A percentile compares a stretch with the other conserved stretches of the same genome.
Evolutionary conservation across 2,797 vertebrate genomes (phyloP).

Genomic region (Okamejei kenojei): DNA sequence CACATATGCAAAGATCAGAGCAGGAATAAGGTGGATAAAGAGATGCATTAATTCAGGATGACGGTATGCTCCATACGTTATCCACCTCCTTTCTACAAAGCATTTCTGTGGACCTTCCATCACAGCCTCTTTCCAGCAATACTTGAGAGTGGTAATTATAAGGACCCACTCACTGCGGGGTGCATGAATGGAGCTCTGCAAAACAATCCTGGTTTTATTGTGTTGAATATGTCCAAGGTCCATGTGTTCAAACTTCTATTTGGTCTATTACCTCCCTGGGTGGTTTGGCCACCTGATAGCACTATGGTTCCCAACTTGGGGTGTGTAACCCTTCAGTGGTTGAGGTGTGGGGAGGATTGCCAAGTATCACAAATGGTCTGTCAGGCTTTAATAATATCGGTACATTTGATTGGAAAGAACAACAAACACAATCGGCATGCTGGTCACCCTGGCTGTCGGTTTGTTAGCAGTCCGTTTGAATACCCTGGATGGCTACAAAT

Average conservation of each 20-base stretch:
- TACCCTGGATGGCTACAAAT: too few species aligned
- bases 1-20: background rate
- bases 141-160: background rate
- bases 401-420: too few species aligned
- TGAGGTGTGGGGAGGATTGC: too few species aligned
- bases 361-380: too few species aligned
- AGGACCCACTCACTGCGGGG: background rate
- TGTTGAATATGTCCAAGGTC: background rate
- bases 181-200: background rate
- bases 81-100: background rate
- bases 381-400: too few species aligned
- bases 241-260: background rate
- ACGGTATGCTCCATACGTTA: background rate
- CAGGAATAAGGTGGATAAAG: background rate
- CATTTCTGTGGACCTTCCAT: background rate
- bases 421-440: too few species aligned
- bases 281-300: too few species aligned
- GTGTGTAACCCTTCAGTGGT: too few species aligned
- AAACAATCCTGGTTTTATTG: background rate
- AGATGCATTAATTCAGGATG: background rate
- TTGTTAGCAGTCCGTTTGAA: too few species aligned
- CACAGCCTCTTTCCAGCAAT: background rate
- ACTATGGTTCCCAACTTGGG: too few species aligned
- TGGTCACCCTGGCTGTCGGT: too few species aligned
- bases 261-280: background rate